These are phyloP conservation scores for Amphiprion clarkii DNA, from an alignment of 2,797 vertebrate species.

Conservation along the genomic window DNA sequence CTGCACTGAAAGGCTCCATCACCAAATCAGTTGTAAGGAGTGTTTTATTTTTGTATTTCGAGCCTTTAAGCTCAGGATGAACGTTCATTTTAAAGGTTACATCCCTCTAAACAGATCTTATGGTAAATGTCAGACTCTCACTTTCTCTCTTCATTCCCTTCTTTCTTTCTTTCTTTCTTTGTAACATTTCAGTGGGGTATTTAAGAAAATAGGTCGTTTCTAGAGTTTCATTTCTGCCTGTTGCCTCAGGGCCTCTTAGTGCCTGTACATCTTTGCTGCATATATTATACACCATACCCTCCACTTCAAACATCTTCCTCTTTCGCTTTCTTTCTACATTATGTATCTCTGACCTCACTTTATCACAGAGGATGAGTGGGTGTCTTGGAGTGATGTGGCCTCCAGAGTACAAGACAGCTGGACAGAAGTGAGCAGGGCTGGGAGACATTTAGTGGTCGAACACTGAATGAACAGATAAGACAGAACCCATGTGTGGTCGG, in stretches of 20 bases:
- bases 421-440: slow-evolving; percentile 26
- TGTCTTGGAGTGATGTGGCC: slow-evolving; percentile 18
- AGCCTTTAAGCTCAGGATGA: slow-evolving; percentile 53
- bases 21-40: slow-evolving; percentile 26
- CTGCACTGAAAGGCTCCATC: slow-evolving; percentile 25
- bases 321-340: slow-evolving; percentile 54
- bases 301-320: slow-evolving; percentile 46
- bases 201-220: slow-evolving; percentile 66
- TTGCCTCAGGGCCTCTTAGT: slow-evolving; percentile 57
- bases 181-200: slow-evolving; percentile 45
- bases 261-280: slow-evolving; percentile 58
- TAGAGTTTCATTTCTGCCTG: slow-evolving; percentile 50
- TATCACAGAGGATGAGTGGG: slow-evolving; percentile 30
- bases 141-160: slow-evolving; percentile 24
- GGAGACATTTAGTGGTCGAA: slow-evolving; percentile 27
- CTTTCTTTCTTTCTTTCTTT: slow-evolving; percentile 24
- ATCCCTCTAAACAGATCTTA: slow-evolving; percentile 64
- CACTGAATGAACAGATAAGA: slow-evolving; percentile 10
- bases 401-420: slow-evolving; percentile 24
- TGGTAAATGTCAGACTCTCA: slow-evolving; percentile 70
- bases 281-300: slow-evolving; percentile 61
- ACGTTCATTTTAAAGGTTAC: slow-evolving; percentile 77
- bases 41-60: slow-evolving; percentile 55
- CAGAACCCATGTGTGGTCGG: slow-evolving; percentile 13
- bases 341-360: slow-evolving; percentile 63